Percentiles rank a stretch among this genome's conserved stretches.
Conservation (phyloP, 2,797 vertebrate genomes). For the Platyrinchus mystaceus region DNA sequence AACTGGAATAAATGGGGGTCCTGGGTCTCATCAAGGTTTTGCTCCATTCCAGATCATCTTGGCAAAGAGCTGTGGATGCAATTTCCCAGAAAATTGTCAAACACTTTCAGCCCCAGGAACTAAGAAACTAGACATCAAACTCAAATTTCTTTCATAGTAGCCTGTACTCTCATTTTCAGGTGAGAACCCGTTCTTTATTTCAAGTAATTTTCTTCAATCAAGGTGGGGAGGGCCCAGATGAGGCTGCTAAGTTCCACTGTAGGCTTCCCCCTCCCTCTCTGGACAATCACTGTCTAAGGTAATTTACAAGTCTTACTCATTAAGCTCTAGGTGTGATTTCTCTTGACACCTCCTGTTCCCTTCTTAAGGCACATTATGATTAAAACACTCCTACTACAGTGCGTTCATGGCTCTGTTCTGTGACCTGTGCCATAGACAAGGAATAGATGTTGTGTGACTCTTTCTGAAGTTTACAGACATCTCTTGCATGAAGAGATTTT, state of each 20-base stretch:
- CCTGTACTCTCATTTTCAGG: neutral
- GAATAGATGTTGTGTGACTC: neutral
- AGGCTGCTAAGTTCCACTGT: neutral
- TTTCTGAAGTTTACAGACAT: neutral
- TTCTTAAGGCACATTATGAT: neutral
- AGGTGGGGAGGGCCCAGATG: neutral
- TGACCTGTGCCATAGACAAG: neutral
- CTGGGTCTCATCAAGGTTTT: neutral
- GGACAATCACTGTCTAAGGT: neutral
- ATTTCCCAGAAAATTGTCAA: neutral
- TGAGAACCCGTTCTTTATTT: neutral
- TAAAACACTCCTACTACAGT: neutral
- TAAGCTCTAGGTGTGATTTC: neutral
- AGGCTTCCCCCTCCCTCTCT: neutral
- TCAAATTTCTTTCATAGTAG: neutral
- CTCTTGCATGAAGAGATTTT: too few relatives aligned
- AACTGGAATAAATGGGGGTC: neutral
- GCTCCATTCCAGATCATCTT: neutral
- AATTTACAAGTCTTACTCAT: neutral
- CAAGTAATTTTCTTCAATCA: neutral
- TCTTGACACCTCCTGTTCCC: neutral
- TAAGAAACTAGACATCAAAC: neutral
- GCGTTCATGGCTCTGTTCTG: neutral
- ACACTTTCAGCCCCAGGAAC: neutral
- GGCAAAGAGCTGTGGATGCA: neutral